These are phyloP conservation scores for Equus przewalskii DNA, from an alignment of 2,113 vertebrate species.

Conservation along the genomic window DNA sequence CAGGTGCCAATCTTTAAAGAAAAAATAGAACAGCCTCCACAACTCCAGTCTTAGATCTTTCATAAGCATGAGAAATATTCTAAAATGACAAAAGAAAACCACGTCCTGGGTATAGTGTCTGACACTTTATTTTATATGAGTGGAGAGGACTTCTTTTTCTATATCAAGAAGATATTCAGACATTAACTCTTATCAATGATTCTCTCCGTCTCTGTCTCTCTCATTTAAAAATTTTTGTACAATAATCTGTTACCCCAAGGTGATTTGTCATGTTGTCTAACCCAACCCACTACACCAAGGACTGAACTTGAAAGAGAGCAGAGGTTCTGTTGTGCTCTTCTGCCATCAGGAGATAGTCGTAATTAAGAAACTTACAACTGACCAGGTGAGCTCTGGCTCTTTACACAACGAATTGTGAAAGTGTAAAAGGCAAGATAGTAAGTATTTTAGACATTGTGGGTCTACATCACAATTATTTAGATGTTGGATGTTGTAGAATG, in stretches of 20 bases:
- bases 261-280: neutral
- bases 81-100: slow-evolving; percentile 15
- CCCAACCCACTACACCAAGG: neutral
- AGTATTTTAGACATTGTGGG: neutral
- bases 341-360: neutral
- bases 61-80: neutral
- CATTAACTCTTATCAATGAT: neutral
- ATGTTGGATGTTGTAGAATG: neutral
- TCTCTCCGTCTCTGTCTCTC: neutral
- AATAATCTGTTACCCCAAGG: neutral
- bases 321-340: neutral
- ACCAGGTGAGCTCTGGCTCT: neutral
- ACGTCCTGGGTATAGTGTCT: neutral
- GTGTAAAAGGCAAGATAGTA: neutral
- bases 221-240: neutral
- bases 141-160: neutral
- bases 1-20: too few species aligned
- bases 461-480: neutral
- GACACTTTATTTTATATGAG: neutral
- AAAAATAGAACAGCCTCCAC: neutral
- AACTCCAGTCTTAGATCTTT: neutral
- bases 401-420: neutral
- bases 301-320: neutral
- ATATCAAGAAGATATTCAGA: neutral
- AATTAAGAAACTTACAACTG: neutral